Evolutionary conservation across 2,888 invertebrate species (phyloP).

Genomic region (Andrena bicolor): DNA sequence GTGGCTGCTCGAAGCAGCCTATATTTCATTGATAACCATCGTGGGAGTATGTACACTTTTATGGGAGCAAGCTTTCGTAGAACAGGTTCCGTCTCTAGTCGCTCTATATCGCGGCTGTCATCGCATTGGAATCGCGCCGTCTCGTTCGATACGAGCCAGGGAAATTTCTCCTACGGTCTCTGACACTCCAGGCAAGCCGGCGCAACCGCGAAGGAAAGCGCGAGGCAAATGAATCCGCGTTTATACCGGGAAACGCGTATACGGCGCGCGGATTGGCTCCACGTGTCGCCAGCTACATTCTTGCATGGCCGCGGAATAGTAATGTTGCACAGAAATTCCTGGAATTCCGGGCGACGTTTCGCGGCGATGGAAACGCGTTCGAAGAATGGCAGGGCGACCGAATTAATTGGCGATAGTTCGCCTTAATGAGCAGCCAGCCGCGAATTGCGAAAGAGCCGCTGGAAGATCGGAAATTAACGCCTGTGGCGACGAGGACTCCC

Average conservation of each 20-base stretch:
- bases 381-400: slow-evolving; percentile 29
- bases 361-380: slow-evolving; percentile 45
- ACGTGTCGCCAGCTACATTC: slow-evolving; percentile 53
- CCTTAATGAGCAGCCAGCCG: slow-evolving; percentile 13
- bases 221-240: slow-evolving; percentile 47
- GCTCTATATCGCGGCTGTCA: too few relatives aligned
- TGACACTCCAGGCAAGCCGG: background rate
- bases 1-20: too few relatives aligned
- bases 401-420: slow-evolving; percentile 40
- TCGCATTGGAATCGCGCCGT: background rate
- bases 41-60: too few relatives aligned
- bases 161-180: slow-evolving; percentile 31
- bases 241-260: slow-evolving; percentile 27
- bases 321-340: slow-evolving; percentile 35
- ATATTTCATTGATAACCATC: too few relatives aligned
- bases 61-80: too few relatives aligned
- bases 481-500: too few relatives aligned
- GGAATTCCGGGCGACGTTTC: slow-evolving; percentile 25
- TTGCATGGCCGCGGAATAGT: slow-evolving; percentile 37
- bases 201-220: slow-evolving; percentile 41
- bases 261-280: slow-evolving; percentile 41
- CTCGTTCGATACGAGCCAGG: background rate
- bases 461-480: background rate
- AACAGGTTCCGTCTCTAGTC: too few relatives aligned
- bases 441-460: slow-evolving; percentile 7